Percentiles rank a stretch among this genome's conserved stretches.
Evolutionary conservation across 2,797 vertebrate genomes (phyloP).

Genomic region (Arrhamphus sclerolepis): DNA sequence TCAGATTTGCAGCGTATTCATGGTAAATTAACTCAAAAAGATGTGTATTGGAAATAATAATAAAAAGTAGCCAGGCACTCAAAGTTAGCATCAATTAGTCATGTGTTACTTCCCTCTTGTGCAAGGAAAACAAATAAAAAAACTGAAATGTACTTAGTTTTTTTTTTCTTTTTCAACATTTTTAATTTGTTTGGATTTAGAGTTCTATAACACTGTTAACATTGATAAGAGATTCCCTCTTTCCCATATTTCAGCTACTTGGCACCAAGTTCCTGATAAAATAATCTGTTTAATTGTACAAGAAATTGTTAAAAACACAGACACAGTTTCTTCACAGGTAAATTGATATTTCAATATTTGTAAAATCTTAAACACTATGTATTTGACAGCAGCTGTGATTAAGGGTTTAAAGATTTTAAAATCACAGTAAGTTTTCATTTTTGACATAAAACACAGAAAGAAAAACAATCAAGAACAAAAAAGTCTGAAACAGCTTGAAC

Average conservation of each 20-base stretch:
- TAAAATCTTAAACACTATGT: constrained; percentile 98
- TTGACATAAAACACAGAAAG: constrained; percentile 96
- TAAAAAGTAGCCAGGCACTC: constrained; percentile 93
- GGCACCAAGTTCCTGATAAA: constrained; percentile 99
- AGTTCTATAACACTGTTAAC: constrained; percentile 99
- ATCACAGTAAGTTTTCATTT: constrained; percentile 95
- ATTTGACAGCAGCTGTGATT: constrained; percentile 99
- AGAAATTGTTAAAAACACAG: constrained; percentile 99
- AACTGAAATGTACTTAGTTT: constrained; percentile 98
- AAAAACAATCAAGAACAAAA: constrained; percentile 66
- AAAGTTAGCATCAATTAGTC: constrained; percentile 98
- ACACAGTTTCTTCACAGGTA: constrained; percentile 99
- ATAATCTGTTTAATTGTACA: constrained; percentile 99
- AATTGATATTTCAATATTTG: constrained; percentile 96
- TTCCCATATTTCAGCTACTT: constrained; percentile 96
- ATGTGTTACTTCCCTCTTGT: constrained; percentile 65
- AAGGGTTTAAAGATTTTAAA: constrained; percentile 91
- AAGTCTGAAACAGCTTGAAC: constrained; percentile 95
- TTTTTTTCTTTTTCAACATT: constrained; percentile 98
- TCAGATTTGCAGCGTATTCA: constrained; percentile 98
- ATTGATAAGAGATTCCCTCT: constrained; percentile 98
- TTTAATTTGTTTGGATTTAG: constrained; percentile 99
- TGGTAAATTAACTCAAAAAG: constrained; percentile 91
- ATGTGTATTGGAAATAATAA: constrained; percentile 78
- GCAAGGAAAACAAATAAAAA: constrained; percentile 80